A percentile compares a stretch with the other conserved stretches of the same genome.
These are phyloP conservation scores for Amblyjoppa proteus DNA, from an alignment of 2,888 invertebrate genomes.

Conservation along the genomic window DNA sequence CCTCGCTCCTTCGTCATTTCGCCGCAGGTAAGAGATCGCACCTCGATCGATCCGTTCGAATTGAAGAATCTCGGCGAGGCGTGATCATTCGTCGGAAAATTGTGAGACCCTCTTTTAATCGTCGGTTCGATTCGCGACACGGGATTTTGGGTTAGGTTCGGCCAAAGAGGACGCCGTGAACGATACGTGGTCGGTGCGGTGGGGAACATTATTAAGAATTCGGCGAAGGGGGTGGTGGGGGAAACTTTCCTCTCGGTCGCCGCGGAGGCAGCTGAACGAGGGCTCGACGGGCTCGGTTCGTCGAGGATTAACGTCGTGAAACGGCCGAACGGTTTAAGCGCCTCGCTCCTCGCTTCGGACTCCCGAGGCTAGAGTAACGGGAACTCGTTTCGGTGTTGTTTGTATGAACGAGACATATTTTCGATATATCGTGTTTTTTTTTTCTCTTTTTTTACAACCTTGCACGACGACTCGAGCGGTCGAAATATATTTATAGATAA, in stretches of 20 bases:
- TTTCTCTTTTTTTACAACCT: neutral
- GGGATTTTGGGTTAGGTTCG: slow-evolving; percentile 68
- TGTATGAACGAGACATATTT: slow-evolving; percentile 40
- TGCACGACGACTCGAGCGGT: too few relatives aligned
- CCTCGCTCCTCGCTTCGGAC: slow-evolving; percentile 51
- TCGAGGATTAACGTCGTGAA: neutral
- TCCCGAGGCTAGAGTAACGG: slow-evolving; percentile 56
- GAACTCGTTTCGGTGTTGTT: slow-evolving; percentile 60
- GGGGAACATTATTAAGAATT: slow-evolving; percentile 77
- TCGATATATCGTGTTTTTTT: neutral
- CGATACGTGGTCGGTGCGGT: slow-evolving; percentile 74
- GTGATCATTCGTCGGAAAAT: neutral
- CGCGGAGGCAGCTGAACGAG: slow-evolving; percentile 24
- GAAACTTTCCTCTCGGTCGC: slow-evolving; percentile 48
- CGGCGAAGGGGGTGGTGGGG: slow-evolving; percentile 47
- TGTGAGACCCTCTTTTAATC: neutral
- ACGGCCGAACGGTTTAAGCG: neutral
- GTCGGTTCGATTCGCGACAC: neutral
- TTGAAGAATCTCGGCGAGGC: neutral
- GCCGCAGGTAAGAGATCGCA: slow-evolving; percentile 55
- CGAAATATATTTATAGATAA: too few relatives aligned
- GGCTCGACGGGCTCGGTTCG: neutral
- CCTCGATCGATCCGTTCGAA: neutral
- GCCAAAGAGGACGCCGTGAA: slow-evolving; percentile 65
- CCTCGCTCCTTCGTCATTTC: slow-evolving; percentile 37